Base-by-base conservation (phyloP, 2,888 invertebrate species). In the Cepaea hortensis region DNA sequence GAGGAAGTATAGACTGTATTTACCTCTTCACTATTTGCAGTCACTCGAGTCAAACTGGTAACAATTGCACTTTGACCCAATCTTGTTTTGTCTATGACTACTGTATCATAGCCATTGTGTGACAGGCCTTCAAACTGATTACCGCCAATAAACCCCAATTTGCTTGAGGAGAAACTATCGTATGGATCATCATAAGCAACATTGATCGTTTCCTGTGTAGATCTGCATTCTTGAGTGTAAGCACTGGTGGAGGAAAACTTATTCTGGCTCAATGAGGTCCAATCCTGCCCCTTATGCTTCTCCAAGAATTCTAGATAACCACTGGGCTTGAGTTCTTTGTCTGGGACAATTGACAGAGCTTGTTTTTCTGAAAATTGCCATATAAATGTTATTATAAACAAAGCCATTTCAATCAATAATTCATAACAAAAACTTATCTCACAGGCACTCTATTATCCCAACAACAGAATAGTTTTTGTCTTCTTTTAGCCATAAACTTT, bases 231-330 rank as follows among this genome's bases (percentile, higher is more conserved):
- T 18, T 62, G 62, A 6, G 79, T 86, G 61, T 83, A 86, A 9
- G 61, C 65, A 79, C 87, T 77, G 68, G 82, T 23, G 46, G 82
- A 86, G 46, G 82, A 84, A 48, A 81, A 81, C 55, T 85, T 81
- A 23, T 70, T 76, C 15, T 73, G 50, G 6, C 87, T 87, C 79
- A 89, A 62, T 4, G 88, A 73, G 62, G 84, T 87, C 91, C 90
- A 92, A 23, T 90, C 90, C 62, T 88, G 88, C 35, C 90, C 90
- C 81, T 90, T 88, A 62, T 90, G 88, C 35, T 89, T 87, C 76
- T 91, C 88, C 46, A 91, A 73, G 84, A 89, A 92, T 68, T 91
- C 90, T 35, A 89, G 89, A 84, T 89, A 91, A 0, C 91, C 91
- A 88, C 91, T 91, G 11, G 91, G 91, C 23, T 89, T 90, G 11